Evolutionary conservation across 2,113 vertebrate genomes (phyloP).

Genomic region (Microtus montanus): DNA sequence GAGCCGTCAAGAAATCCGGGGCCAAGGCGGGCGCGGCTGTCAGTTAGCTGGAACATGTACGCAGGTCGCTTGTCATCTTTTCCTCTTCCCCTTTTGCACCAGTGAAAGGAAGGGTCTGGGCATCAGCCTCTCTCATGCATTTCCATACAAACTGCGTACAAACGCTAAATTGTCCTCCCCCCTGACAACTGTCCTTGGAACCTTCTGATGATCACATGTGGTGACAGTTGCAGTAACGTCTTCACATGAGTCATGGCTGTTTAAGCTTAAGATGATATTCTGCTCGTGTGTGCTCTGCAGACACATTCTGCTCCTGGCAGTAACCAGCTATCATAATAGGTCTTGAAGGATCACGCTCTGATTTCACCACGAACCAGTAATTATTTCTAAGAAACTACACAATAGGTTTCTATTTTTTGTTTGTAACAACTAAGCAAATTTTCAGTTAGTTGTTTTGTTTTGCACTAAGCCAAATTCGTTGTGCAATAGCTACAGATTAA

Average conservation of each 20-base stretch:
- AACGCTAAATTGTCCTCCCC: background rate
- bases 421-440: conserved; percentile 30
- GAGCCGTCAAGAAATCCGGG: background rate
- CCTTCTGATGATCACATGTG: background rate
- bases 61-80: background rate
- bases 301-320: background rate
- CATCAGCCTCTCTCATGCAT: background rate
- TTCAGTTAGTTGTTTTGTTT: conserved; percentile 42
- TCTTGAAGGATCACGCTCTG: background rate
- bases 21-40: background rate
- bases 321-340: background rate
- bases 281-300: background rate
- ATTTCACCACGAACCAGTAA: background rate
- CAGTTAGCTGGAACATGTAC: background rate
- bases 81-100: background rate
- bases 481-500: background rate
- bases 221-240: background rate
- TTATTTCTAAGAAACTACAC: background rate
- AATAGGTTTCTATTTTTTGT: background rate
- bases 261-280: background rate
- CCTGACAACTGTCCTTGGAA: background rate
- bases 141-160: background rate
- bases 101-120: background rate
- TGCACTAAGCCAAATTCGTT: background rate
- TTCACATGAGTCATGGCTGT: background rate